Evolutionary conservation across 2,113 vertebrate genomes (phyloP).

Genomic region (Gallinago jamesoni): DNA sequence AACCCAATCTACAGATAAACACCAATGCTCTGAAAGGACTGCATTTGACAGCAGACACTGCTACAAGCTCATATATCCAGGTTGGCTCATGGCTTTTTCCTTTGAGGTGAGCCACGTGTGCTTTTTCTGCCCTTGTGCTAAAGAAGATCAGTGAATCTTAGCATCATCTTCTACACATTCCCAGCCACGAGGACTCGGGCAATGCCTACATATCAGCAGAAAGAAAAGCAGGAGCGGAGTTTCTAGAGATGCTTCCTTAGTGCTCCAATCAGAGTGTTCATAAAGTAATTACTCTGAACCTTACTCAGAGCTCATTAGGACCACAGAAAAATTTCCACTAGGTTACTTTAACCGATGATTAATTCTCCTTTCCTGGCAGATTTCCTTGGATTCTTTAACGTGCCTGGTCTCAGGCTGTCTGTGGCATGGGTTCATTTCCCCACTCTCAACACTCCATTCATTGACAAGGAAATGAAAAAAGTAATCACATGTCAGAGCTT

Average conservation of each 20-base stretch:
- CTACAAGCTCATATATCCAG: background rate
- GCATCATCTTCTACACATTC: background rate
- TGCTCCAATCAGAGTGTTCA: background rate
- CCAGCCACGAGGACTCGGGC: background rate
- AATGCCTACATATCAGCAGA: background rate
- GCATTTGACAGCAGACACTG: background rate
- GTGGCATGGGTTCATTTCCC: background rate
- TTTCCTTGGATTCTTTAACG: conserved; percentile 11
- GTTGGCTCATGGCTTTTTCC: background rate
- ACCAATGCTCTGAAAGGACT: background rate
- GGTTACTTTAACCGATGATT: background rate
- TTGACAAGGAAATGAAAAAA: conserved; percentile 15
- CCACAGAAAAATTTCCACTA: background rate
- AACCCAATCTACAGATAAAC: background rate
- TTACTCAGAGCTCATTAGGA: conserved; percentile 13
- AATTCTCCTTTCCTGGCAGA: conserved; percentile 17
- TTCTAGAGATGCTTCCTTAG: background rate
- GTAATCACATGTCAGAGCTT: conserved; percentile 31
- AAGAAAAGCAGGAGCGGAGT: background rate
- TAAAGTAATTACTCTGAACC: conserved; percentile 3
- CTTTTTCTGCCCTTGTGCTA: background rate
- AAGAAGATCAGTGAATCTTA: background rate
- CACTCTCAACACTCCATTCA: background rate
- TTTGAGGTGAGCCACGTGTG: background rate
- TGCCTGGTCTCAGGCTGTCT: background rate